Conservation (phyloP, 2,797 vertebrate species). For the Aeoliscus strigatus region DNA sequence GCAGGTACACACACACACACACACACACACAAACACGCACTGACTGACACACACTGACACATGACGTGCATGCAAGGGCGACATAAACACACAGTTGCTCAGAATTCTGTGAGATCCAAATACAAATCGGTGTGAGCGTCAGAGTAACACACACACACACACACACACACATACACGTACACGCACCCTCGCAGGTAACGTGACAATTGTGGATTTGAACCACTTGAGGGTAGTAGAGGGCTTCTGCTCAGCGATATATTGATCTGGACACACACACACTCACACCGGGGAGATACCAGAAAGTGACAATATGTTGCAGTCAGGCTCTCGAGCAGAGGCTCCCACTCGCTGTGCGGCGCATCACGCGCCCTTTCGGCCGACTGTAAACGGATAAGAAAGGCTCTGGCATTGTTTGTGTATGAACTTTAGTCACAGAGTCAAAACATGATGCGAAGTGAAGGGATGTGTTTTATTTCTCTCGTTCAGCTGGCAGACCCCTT, state of each 20-base stretch:
- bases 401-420: conserved; percentile 49
- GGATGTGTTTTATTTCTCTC: conserved; percentile 34
- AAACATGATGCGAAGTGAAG: conserved; percentile 55
- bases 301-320: conserved; percentile 31
- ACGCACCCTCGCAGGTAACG: conserved; percentile 20
- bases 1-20: conserved; percentile 10
- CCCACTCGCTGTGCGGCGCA: conserved; percentile 50
- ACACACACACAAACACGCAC: too few relatives aligned
- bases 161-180: not conserved
- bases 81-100: not conserved
- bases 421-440: conserved; percentile 56
- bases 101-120: too few relatives aligned
- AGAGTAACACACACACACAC: not conserved
- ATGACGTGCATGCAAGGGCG: too few relatives aligned
- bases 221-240: conserved; percentile 67
- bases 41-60: not conserved
- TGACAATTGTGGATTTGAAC: conserved; percentile 20
- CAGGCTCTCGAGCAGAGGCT: conserved; percentile 21
- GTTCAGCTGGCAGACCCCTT: too few relatives aligned
- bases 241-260: conserved; percentile 34
- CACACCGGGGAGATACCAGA: conserved; percentile 14
- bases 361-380: conserved; percentile 51
- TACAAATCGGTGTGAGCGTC: too few relatives aligned
- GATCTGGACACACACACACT: not conserved
- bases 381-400: conserved; percentile 58